Percentiles rank a stretch among this genome's conserved stretches.
Conservation (phyloP, 1,140 invertebrate genomes). For the Mamestra configurata region DNA sequence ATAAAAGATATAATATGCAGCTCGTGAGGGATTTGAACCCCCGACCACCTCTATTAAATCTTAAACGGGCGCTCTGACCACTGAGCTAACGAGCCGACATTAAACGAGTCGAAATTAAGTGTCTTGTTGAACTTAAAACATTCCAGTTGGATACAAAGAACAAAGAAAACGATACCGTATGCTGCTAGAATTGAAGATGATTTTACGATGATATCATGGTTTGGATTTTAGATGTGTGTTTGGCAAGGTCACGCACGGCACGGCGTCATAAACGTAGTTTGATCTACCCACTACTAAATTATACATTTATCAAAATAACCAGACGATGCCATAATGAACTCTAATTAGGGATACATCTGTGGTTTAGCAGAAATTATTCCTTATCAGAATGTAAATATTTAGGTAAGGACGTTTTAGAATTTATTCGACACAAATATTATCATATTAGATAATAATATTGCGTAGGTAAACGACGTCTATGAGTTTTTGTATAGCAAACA, state of each 20-base stretch:
- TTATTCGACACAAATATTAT: no score
- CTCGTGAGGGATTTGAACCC: slow-evolving; percentile 50
- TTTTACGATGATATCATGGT: neutral
- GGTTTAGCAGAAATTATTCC: no score
- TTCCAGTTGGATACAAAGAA: no score
- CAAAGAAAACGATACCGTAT: neutral
- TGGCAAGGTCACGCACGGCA: neutral
- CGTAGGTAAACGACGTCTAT: no score
- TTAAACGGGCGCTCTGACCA: slow-evolving; percentile 41
- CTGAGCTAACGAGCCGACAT: slow-evolving; percentile 40
- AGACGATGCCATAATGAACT: no score
- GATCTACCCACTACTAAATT: neutral
- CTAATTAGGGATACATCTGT: neutral
- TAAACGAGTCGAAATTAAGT: neutral
- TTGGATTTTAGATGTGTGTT: neutral
- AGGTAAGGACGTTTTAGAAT: no score
- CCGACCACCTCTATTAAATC: slow-evolving; percentile 38
- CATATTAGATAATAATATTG: no score
- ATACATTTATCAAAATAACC: no score
- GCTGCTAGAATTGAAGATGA: neutral
- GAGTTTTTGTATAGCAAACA: no score
- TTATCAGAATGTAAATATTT: no score
- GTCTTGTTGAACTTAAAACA: neutral
- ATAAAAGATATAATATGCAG: neutral
- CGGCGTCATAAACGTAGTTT: neutral